These are phyloP conservation scores for Phlogophora meticulosa DNA, from an alignment of 2,888 invertebrate genomes.

Conservation along the genomic window DNA sequence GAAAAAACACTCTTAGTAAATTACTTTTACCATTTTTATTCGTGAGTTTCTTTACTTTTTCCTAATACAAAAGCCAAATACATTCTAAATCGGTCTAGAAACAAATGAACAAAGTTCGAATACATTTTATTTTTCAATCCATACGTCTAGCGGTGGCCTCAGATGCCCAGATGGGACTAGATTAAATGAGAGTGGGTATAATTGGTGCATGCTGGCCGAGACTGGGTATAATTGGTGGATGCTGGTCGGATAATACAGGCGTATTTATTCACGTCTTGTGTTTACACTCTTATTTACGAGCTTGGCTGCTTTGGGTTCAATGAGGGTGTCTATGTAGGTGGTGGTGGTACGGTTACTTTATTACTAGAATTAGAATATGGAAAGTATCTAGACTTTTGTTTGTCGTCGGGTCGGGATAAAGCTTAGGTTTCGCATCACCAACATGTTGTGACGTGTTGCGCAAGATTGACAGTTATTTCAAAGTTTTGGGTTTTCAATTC, in stretches of 20 bases:
- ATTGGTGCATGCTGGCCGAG: conserved; percentile 71
- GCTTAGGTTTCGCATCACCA: too few relatives aligned
- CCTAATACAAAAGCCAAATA: conserved; percentile 6
- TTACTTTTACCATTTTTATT: too few relatives aligned
- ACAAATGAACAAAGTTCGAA: conserved; percentile 30
- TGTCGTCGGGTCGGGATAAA: too few relatives aligned
- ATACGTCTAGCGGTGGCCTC: conserved; percentile 60
- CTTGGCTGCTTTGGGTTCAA: conserved; percentile 27
- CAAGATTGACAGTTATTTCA: too few relatives aligned
- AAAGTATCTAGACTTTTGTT: not conserved
- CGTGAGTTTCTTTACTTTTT: not conserved
- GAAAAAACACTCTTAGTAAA: too few relatives aligned
- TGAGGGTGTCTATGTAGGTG: conserved; percentile 14
- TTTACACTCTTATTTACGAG: conserved; percentile 57
- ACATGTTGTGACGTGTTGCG: too few relatives aligned
- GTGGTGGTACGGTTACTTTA: not conserved
- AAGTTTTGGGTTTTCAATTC: too few relatives aligned
- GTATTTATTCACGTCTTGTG: conserved; percentile 76
- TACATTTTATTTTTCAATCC: conserved; percentile 61
- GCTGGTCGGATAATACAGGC: conserved; percentile 75
- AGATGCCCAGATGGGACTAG: conserved; percentile 80
- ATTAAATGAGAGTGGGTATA: conserved; percentile 78
- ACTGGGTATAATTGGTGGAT: conserved; percentile 78
- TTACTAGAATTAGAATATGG: conserved; percentile 4
- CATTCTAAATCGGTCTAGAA: conserved; percentile 26